Evolutionary conservation across 2,888 invertebrate genomes (phyloP).

Genomic region (Parnassius apollo): DNA sequence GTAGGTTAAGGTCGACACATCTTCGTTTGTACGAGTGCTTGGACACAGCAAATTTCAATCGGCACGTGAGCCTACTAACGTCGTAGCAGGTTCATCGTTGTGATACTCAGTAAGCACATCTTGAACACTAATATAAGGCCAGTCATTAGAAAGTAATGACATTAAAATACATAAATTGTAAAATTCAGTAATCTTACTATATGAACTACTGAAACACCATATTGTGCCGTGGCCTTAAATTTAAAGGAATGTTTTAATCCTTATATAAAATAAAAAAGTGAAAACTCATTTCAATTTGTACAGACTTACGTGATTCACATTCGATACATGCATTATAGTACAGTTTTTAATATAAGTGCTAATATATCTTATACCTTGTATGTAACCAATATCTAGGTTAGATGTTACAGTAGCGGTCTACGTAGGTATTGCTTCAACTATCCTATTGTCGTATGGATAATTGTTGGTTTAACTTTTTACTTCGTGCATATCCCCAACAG

Average conservation of each 20-base stretch:
- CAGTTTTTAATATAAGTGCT: constrained; percentile 59
- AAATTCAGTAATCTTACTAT: constrained; percentile 67
- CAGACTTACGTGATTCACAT: constrained; percentile 55
- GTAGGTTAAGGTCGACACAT: constrained; percentile 51
- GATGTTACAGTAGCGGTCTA: constrained; percentile 65
- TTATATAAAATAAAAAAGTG: constrained; percentile 59
- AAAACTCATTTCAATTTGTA: constrained; percentile 59
- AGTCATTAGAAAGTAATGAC: constrained; percentile 55
- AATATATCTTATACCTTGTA: constrained; percentile 33
- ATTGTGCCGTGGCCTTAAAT: constrained; percentile 80
- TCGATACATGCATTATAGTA: constrained; percentile 49
- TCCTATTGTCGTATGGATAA: constrained; percentile 56
- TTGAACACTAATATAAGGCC: constrained; percentile 66
- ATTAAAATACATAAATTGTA: constrained; percentile 55
- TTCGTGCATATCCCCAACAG: constrained; percentile 77
- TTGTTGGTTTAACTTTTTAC: constrained; percentile 69
- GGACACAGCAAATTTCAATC: constrained; percentile 35
- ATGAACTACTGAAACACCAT: constrained; percentile 79
- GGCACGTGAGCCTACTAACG: constrained; percentile 27
- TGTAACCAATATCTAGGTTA: constrained; percentile 63
- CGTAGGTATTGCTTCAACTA: constrained; percentile 69
- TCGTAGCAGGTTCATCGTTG: constrained; percentile 13
- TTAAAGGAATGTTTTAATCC: constrained; percentile 74
- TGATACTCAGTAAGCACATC: constrained; percentile 38
- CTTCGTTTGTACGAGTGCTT: constrained; percentile 38